Evolutionary conservation across 2,797 vertebrate species (phyloP).

Genomic region (Pangasius djambal): DNA sequence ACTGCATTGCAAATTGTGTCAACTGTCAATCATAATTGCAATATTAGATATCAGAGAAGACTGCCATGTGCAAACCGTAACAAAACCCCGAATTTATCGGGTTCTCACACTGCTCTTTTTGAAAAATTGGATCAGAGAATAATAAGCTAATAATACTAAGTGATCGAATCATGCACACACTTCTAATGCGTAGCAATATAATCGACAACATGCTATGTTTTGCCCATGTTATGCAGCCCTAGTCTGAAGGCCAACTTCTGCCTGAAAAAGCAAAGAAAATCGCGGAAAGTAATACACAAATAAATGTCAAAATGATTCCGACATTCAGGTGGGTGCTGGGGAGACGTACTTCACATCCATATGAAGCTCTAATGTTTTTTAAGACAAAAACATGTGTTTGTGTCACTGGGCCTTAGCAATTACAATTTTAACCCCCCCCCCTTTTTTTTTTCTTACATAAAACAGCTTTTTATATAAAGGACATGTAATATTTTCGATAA

Average conservation of each 20-base stretch:
- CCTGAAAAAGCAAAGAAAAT: not conserved
- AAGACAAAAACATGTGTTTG: not conserved
- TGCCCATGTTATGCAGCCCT: not conserved
- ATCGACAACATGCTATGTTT: not conserved
- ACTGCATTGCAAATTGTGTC: not conserved
- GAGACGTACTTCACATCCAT: not conserved
- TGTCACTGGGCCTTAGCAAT: not conserved
- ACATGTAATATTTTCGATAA: not conserved
- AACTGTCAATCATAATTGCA: not conserved
- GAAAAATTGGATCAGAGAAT: not conserved
- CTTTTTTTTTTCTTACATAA: not conserved
- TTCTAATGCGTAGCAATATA: not conserved
- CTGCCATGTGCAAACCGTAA: not conserved
- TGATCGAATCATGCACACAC: not conserved
- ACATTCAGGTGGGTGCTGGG: too few species aligned
- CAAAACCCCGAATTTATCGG: not conserved
- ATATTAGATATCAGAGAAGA: not conserved
- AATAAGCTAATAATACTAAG: not conserved
- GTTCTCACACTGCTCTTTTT: not conserved
- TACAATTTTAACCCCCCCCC: not conserved
- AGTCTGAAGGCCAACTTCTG: too few species aligned
- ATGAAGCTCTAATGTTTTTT: not conserved
- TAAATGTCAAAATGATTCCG: not conserved
- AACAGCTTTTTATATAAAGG: not conserved
- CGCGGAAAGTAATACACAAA: not conserved